phyloP scores from a whole-genome alignment of 1,140 invertebrate genomes.

The Lanistes nyassanus region DNA sequence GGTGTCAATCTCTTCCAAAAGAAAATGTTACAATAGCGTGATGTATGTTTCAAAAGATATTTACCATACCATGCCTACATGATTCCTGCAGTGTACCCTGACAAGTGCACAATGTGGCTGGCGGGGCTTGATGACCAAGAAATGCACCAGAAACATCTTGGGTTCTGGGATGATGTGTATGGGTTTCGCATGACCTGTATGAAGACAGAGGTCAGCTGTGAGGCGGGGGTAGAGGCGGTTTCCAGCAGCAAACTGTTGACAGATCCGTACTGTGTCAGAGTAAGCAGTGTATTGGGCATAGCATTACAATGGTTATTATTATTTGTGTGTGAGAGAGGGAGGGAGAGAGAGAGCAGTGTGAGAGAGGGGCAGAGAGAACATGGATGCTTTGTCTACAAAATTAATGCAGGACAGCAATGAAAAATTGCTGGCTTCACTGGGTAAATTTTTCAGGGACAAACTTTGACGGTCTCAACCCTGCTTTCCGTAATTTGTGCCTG shows the following conservation, averaged over 20 bases:
- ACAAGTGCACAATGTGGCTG: constrained; percentile 59
- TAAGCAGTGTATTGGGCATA: constrained; percentile 20
- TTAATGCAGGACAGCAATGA: too few species aligned
- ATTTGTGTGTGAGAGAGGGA: too few species aligned
- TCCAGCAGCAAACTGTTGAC: constrained; percentile 50
- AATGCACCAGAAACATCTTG: constrained; percentile 47
- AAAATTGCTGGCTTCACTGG: too few species aligned
- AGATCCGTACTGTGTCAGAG: constrained; percentile 57
- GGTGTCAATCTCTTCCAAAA: background rate
- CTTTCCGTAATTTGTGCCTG: too few species aligned
- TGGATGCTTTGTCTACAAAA: too few species aligned
- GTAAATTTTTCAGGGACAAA: too few species aligned
- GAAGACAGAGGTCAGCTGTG: constrained; percentile 56
- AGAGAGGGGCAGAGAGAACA: too few species aligned
- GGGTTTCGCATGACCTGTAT: constrained; percentile 66
- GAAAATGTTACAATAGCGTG: background rate
- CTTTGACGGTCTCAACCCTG: too few species aligned
- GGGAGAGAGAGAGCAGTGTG: too few species aligned
- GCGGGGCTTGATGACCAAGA: constrained; percentile 52
- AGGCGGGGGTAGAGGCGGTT: constrained; percentile 58
- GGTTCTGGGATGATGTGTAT: constrained; percentile 66
- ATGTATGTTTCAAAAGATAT: background rate
- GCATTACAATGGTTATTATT: too few species aligned
- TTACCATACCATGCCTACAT: background rate
- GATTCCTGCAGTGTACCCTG: constrained; percentile 58